phyloP scores from a whole-genome alignment of 1,140 invertebrate genomes.

The Drosophila grimshawi region DNA sequence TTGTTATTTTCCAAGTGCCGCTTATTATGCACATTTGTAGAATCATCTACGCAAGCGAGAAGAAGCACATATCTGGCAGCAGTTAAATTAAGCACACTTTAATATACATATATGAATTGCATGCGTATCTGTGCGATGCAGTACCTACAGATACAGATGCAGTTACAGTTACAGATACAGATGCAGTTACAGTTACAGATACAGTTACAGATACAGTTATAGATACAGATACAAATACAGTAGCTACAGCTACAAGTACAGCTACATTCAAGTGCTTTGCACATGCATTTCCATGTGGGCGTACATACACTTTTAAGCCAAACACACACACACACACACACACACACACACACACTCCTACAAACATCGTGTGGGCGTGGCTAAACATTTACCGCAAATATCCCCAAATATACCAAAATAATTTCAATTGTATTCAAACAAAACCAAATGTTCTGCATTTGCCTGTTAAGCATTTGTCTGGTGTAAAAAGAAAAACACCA shows the following conservation, averaged over 20 bases:
- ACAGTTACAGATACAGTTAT: no score
- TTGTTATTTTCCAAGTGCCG: constrained; percentile 68
- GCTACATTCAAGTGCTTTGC: constrained; percentile 33
- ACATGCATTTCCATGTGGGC: constrained; percentile 36
- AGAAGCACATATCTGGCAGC: constrained; percentile 44
- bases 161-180: no score
- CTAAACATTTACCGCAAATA: constrained; percentile 5
- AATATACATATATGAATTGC: constrained; percentile 60
- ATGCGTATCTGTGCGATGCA: constrained; percentile 40
- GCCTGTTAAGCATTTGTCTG: no score
- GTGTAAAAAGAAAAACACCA: no score
- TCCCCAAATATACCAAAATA: constrained; percentile 5
- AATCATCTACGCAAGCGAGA: constrained; percentile 75
- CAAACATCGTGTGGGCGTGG: constrained; percentile 30
- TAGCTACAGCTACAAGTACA: neutral
- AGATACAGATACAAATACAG: no score
- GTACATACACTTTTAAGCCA: constrained; percentile 11
- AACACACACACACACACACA: neutral
- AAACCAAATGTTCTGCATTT: constrained; percentile 3
- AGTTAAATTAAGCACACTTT: constrained; percentile 79
- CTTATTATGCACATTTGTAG: constrained; percentile 83
- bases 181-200: no score
- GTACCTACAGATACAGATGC: constrained; percentile 5
- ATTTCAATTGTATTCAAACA: constrained; percentile 26
- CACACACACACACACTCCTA: neutral